Base-by-base conservation (phyloP, 1,140 invertebrate species). In the Trichonephila inaurata region DNA sequence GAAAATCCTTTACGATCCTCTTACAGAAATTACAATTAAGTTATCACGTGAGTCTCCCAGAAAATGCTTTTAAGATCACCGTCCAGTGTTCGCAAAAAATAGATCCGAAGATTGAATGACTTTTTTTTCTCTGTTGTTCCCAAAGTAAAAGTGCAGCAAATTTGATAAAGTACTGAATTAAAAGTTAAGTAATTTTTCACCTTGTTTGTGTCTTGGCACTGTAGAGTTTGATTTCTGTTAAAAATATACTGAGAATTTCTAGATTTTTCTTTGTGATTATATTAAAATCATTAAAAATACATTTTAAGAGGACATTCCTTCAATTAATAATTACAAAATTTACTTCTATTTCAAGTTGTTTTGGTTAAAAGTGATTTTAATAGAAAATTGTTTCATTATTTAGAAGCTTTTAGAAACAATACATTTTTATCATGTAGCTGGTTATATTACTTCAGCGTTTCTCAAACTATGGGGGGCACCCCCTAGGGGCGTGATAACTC, bases 11-110 rank as follows among this genome's bases (percentile, higher is more conserved):
- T 69, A 69, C 66, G 66, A 69, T 69, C 66, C 66, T 12, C 66
- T 28, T 69, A 69, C n/a, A 69, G 66, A 69, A 69, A 69, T 24
- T 69, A 69, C n/a, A 69, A 69, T 69, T 69, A 69, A n/a, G 24
- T 69, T 69, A 69, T 69, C 66, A 69, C 66, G 28, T 69, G n/a
- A 69, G 66, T 28, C 66, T 24, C 3, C 51, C 66, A n/a, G 24
- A 69, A 69, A 69, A 69, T 69, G 66, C 66, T 69, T 69, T 69
- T 69, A 69, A 24, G 66, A n/a, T 69, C 4, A 24, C n/a, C 66
- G 28, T 69, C 66, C n/a, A n/a, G 14, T 69, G 8, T 14, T 24
- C n/a, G 21, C 21, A 69, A 69, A 69, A 69, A 69, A 24, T 24
- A 51, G 51, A 51, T 51, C 51, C 51, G 3, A 0, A 69, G n/a